phyloP scores from a whole-genome alignment of 2,113 vertebrate species.

The Bathybates hornii region DNA sequence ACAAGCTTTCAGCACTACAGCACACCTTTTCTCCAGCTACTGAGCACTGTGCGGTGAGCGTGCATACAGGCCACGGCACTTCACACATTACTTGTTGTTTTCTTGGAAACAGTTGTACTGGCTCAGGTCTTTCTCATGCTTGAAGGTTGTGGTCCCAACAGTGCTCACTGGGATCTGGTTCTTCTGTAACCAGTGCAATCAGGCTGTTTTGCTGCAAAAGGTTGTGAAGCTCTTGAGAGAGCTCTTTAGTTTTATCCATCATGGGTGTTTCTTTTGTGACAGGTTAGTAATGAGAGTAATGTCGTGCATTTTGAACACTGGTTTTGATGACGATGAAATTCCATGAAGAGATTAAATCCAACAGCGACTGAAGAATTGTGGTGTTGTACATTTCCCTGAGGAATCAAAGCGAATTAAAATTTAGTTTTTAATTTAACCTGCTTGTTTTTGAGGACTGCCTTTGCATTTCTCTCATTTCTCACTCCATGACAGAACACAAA shows the following conservation, averaged over 20 bases:
- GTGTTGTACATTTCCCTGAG: not conserved
- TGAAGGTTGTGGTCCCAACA: not conserved
- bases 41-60: too few species aligned
- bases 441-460: not conserved
- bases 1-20: too few species aligned
- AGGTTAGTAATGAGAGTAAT: not conserved
- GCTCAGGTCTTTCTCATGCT: not conserved
- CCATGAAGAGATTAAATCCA: not conserved
- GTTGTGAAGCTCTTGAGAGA: not conserved
- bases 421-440: not conserved
- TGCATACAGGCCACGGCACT: too few species aligned
- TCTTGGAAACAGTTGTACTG: not conserved
- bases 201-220: not conserved
- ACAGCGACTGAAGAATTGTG: not conserved
- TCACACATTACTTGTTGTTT: not conserved
- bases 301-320: not conserved
- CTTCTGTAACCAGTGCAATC: not conserved
- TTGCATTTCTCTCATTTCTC: not conserved
- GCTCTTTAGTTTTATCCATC: not conserved
- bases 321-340: not conserved
- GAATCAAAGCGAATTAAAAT: not conserved
- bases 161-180: not conserved
- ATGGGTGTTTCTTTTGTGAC: not conserved
- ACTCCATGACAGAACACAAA: not conserved
- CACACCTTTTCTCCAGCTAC: too few species aligned